Evolutionary conservation across 2,113 vertebrate species (phyloP).

Genomic region (Hoplias malabaricus): DNA sequence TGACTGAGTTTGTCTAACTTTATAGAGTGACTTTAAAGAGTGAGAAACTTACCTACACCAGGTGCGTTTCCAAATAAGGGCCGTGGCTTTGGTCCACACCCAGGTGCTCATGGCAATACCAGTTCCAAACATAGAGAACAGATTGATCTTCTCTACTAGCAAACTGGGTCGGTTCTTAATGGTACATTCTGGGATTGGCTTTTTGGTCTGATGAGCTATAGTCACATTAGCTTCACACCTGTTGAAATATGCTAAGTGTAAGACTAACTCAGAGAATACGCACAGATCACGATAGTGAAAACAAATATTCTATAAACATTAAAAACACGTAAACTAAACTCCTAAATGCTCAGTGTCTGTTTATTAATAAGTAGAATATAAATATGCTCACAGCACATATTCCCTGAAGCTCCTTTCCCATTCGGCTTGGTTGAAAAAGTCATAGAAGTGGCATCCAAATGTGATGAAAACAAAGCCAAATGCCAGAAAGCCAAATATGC

Average conservation of each 20-base stretch:
- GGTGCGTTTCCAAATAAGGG: constrained; percentile 96
- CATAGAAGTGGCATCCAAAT: constrained; percentile 96
- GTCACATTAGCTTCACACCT: constrained; percentile 98
- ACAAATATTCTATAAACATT: neutral
- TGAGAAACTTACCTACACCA: constrained; percentile 85
- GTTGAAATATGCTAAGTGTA: neutral
- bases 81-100: constrained; percentile 98
- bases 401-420: constrained; percentile 98
- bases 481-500: constrained; percentile 96
- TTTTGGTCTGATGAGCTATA: constrained; percentile 93
- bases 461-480: constrained; percentile 97
- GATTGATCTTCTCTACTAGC: constrained; percentile 96
- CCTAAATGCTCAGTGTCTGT: neutral
- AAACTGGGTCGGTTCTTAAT: constrained; percentile 96
- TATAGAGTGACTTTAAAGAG: no score
- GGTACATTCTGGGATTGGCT: constrained; percentile 90
- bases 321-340: neutral
- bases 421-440: constrained; percentile 98
- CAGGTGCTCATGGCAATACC: constrained; percentile 98
- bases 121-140: constrained; percentile 98
- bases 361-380: neutral
- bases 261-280: neutral
- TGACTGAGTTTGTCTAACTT: no score
- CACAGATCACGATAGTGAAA: neutral
- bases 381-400: constrained; percentile 87